Conservation (phyloP, 1,140 invertebrate genomes). For the Drosophila dunni region DNA sequence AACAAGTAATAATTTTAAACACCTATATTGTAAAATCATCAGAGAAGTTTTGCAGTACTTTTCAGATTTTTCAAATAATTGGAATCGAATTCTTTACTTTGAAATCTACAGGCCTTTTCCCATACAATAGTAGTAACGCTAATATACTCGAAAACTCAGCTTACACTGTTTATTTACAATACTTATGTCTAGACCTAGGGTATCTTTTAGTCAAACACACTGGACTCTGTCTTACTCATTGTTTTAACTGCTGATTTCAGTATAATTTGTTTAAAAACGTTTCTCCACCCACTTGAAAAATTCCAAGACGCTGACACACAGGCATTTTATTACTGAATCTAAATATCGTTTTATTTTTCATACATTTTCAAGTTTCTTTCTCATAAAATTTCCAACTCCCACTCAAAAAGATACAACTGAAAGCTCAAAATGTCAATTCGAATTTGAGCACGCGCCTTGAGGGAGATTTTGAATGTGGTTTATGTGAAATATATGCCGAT, state of each 20-base stretch:
- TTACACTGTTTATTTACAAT: too few relatives aligned
- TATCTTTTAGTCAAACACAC: neutral
- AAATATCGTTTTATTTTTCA: conserved; percentile 10
- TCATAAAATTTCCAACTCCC: conserved; percentile 4
- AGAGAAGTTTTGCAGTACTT: too few relatives aligned
- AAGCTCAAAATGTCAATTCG: neutral
- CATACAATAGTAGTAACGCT: too few relatives aligned
- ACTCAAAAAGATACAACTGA: neutral
- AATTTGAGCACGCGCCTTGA: conserved; percentile 31
- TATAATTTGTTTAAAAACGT: neutral
- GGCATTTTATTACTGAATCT: neutral
- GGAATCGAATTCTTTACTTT: too few relatives aligned
- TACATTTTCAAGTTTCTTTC: neutral
- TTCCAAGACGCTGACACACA: neutral
- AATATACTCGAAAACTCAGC: too few relatives aligned
- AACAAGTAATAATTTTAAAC: too few relatives aligned
- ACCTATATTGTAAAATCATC: too few relatives aligned
- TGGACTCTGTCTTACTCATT: neutral
- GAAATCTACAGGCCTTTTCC: too few relatives aligned
- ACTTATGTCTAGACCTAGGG: too few relatives aligned
- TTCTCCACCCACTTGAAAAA: neutral
- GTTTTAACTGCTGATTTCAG: neutral
- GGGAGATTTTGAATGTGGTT: conserved; percentile 3
- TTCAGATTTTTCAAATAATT: too few relatives aligned
- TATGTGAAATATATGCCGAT: conserved; percentile 16